Percentiles rank a stretch among this genome's conserved stretches.
Evolutionary conservation across 2,797 vertebrate species (phyloP).

Genomic region (Anomalospiza imberbis): DNA sequence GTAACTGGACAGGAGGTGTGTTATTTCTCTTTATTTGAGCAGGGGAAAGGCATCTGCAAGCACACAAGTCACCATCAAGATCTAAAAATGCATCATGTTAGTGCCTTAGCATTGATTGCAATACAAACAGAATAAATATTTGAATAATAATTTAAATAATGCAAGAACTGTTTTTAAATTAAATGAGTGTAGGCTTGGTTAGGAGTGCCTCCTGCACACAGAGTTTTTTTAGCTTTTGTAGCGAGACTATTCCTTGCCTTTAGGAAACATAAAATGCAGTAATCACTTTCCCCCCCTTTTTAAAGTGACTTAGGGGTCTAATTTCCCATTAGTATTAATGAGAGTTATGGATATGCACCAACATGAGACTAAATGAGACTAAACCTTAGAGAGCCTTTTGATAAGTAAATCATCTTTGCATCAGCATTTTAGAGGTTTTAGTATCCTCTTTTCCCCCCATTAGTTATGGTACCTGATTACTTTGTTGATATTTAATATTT

Average conservation of each 20-base stretch:
- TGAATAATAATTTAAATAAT: constrained; percentile 55
- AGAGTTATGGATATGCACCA: constrained; percentile 45
- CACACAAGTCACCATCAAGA: not conserved
- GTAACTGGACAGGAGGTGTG: constrained; percentile 39
- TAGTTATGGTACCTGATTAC: constrained; percentile 11
- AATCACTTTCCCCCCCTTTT: constrained; percentile 32
- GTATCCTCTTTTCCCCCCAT: not conserved
- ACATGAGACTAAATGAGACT: constrained; percentile 20
- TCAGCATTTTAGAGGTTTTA: constrained; percentile 9
- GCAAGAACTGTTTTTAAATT: constrained; percentile 4
- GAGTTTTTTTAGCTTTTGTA: not conserved
- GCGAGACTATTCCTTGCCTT: constrained; percentile 36
- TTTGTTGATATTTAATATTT: constrained; percentile 1
- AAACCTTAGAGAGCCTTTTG: constrained; percentile 2
- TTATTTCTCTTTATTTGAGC: constrained; percentile 4
- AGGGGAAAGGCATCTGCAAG: not conserved
- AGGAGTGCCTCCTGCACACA: not conserved
- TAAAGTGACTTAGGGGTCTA: constrained; percentile 47
- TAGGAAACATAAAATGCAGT: constrained; percentile 46
- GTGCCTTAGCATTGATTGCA: not conserved
- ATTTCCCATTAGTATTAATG: constrained; percentile 67
- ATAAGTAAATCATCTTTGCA: constrained; percentile 48
- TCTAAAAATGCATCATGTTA: not conserved
- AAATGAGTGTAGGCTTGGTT: constrained; percentile 17
- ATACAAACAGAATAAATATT: constrained; percentile 17